Conservation (phyloP, 2,888 invertebrate species). For the Thelaira solivaga region DNA sequence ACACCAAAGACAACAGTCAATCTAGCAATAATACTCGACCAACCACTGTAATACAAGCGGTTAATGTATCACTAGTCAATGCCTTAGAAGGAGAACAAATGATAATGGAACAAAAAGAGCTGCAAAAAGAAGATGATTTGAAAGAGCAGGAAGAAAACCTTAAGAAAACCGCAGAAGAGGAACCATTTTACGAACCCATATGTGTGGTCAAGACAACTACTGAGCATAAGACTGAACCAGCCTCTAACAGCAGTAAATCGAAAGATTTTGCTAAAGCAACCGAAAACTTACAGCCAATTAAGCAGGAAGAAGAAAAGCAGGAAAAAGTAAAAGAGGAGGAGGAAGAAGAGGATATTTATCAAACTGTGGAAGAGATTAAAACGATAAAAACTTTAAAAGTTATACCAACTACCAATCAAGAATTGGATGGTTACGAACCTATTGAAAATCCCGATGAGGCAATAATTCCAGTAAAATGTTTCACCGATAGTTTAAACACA, state of each 20-base stretch:
- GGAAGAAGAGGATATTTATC: slow-evolving; percentile 73
- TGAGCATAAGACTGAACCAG: slow-evolving; percentile 68
- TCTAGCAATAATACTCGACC: too few species aligned
- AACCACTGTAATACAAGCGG: slow-evolving; percentile 71
- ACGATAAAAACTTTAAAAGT: neutral
- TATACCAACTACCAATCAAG: neutral
- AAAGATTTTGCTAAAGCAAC: neutral
- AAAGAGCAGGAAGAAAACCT: slow-evolving; percentile 24
- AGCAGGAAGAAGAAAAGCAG: too few species aligned
- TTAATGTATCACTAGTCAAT: slow-evolving; percentile 74
- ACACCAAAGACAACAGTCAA: slow-evolving; percentile 75
- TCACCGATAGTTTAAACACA: neutral
- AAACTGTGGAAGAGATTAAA: slow-evolving; percentile 72
- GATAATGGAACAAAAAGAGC: slow-evolving; percentile 68
- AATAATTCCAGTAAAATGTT: neutral
- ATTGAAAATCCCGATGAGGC: slow-evolving; percentile 20
- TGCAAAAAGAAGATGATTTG: slow-evolving; percentile 54
- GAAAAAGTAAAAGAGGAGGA: too few species aligned
- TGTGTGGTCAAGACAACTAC: slow-evolving; percentile 22
- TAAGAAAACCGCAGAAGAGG: neutral
- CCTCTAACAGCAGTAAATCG: neutral
- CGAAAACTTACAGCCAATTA: neutral
- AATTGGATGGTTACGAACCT: slow-evolving; percentile 47
- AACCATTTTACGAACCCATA: slow-evolving; percentile 71
- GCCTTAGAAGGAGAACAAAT: slow-evolving; percentile 72